These are phyloP conservation scores for Drosophila mayaguana DNA, from an alignment of 2,888 invertebrate species.

Conservation along the genomic window DNA sequence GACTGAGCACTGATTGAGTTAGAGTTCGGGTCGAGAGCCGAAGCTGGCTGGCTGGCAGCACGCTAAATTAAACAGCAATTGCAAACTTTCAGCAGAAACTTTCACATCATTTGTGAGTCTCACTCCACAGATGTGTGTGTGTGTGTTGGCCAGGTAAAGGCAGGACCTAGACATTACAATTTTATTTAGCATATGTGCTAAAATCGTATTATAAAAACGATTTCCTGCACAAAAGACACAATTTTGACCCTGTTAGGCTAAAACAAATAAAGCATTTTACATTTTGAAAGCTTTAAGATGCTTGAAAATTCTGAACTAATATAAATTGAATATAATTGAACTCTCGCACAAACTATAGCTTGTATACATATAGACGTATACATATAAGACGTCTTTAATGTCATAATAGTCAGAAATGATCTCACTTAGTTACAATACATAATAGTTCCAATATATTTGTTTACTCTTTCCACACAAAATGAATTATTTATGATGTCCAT, in stretches of 20 bases:
- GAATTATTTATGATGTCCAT: neutral
- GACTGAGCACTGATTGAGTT: slow-evolving; percentile 70
- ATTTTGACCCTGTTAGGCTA: slow-evolving; percentile 44
- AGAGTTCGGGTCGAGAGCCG: slow-evolving; percentile 47
- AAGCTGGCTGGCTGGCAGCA: slow-evolving; percentile 55
- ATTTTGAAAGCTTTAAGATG: neutral
- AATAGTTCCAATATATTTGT: neutral
- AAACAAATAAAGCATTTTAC: slow-evolving; percentile 24
- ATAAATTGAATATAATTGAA: neutral
- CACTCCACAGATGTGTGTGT: neutral
- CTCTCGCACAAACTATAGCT: too few species aligned
- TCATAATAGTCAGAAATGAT: neutral
- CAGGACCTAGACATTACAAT: slow-evolving; percentile 4
- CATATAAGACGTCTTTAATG: neutral
- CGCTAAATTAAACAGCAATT: slow-evolving; percentile 83
- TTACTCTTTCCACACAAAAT: neutral
- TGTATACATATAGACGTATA: too few species aligned
- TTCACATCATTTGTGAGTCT: slow-evolving; percentile 66
- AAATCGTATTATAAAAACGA: slow-evolving; percentile 59
- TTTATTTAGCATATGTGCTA: slow-evolving; percentile 59
- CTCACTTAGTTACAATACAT: neutral
- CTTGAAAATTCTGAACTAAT: too few species aligned
- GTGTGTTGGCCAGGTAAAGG: slow-evolving; percentile 22
- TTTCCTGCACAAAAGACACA: slow-evolving; percentile 56
- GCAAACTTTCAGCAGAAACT: slow-evolving; percentile 79